Conservation (phyloP, 2,888 invertebrate genomes). For the Torymus tubicola region DNA sequence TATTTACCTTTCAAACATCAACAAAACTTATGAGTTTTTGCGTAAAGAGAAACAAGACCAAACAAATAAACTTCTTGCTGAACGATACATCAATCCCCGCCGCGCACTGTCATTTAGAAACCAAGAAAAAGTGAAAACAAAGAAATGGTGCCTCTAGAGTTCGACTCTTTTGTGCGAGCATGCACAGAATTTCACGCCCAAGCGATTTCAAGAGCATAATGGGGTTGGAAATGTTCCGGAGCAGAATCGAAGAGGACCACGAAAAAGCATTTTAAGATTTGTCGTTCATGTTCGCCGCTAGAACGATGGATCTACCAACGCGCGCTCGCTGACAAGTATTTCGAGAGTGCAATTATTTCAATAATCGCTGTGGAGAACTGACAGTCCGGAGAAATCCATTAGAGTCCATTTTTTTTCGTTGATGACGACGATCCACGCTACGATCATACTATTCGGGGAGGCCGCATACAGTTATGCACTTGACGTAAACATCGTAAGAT, state of each 20-base stretch:
- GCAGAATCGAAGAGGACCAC: neutral
- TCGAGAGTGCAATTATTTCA: slow-evolving; percentile 36
- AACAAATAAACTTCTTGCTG: too few relatives aligned
- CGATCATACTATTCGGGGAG: slow-evolving; percentile 7
- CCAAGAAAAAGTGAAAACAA: neutral
- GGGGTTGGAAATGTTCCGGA: neutral
- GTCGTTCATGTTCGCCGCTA: slow-evolving; percentile 11
- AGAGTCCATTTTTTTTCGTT: slow-evolving; percentile 24
- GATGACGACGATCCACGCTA: slow-evolving; percentile 9
- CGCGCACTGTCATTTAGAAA: too few relatives aligned
- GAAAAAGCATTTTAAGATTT: slow-evolving; percentile 38
- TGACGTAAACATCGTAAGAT: too few relatives aligned
- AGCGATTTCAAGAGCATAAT: slow-evolving; percentile 21
- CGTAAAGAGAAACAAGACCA: too few relatives aligned
- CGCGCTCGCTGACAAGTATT: slow-evolving; percentile 18
- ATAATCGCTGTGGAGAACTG: slow-evolving; percentile 14
- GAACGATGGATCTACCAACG: slow-evolving; percentile 4
- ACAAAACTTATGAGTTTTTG: too few relatives aligned
- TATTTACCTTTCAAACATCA: too few relatives aligned
- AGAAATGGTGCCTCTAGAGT: neutral
- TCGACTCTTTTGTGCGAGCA: neutral
- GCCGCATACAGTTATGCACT: too few relatives aligned
- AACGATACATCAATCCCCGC: too few relatives aligned
- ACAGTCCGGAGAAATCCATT: slow-evolving; percentile 11
- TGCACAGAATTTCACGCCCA: neutral